Base-by-base conservation (phyloP, 2,797 vertebrate genomes). In the Sebastes taczanowskii region DNA sequence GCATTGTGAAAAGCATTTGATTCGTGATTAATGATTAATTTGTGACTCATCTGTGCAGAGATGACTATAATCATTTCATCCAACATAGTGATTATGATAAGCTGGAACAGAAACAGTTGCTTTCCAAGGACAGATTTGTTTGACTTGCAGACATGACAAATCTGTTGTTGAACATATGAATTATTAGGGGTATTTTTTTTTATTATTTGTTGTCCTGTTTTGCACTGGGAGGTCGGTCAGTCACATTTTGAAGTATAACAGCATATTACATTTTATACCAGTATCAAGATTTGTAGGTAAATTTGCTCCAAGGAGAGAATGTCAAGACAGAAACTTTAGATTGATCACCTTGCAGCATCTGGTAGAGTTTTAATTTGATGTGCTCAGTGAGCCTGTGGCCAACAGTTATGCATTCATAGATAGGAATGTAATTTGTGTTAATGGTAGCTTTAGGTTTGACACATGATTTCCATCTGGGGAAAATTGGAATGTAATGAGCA, bases 281-380 rank as follows among this genome's bases (percentile, higher is more conserved):
- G n/a, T 11, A 74, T 5, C 13, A 9, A 13, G 60, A 60, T 77
- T 59, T 52, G 22, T 46, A 56, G 30, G 56, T 83, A 27, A 11
- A 29, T n/a, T 20, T 58, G 30, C 22, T 75, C 49, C 23, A 49
- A 53, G 42, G 52, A 71, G 34, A 63, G 13, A 71, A 32, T 55
- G 20, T 65, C 9, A 14, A 29, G 23, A 55, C 68, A 35, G 18
- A 55, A 60, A 13, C 56, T 42, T 25, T 3, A 55, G 55, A 13
- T 52, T 27, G 32, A 80, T 52, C 52, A 38, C 6, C 20, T 55
- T 34, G 30, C 60, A 65, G n/a, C 46, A 66, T 46, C 55, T 81
- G 71, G 35, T 64, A 73, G 64, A 62, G 67, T 62, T 78, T 55
- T 13, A 64, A 62, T 30, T 32, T 59, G 1, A 80, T 70, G 10